phyloP scores from a whole-genome alignment of 1,140 invertebrate species.

The Tetramorium parvispinum region DNA sequence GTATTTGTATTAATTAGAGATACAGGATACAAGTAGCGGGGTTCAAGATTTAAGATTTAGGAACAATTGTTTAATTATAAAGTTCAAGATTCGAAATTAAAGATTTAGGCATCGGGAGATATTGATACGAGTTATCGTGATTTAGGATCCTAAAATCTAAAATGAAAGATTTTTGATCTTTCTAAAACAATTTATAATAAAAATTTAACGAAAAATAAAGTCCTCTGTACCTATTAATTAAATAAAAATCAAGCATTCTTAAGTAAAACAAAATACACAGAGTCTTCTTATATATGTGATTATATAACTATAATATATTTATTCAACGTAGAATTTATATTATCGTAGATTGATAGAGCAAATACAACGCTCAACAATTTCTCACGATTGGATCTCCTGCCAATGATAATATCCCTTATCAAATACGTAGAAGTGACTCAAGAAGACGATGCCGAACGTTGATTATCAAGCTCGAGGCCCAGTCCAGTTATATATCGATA shows the following conservation, averaged over 20 bases:
- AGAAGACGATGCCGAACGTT: constrained; percentile 28
- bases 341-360: neutral
- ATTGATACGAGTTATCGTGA: neutral
- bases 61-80: neutral
- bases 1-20: neutral
- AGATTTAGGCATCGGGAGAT: neutral
- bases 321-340: neutral
- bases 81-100: neutral
- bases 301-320: neutral
- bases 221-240: neutral
- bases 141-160: neutral
- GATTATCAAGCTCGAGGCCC: constrained; percentile 10
- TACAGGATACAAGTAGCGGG: neutral
- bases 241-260: neutral
- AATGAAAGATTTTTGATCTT: neutral
- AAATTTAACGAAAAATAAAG: neutral
- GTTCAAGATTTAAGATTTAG: neutral
- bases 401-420: constrained; percentile 40
- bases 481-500: constrained; percentile 28
- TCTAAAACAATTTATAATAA: neutral
- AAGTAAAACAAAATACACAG: neutral
- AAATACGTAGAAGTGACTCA: neutral
- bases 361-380: constrained; percentile 4
- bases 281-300: neutral
- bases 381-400: constrained; percentile 25